Conservation (phyloP, 2,888 invertebrate species). For the Saturnia pavonia region DNA sequence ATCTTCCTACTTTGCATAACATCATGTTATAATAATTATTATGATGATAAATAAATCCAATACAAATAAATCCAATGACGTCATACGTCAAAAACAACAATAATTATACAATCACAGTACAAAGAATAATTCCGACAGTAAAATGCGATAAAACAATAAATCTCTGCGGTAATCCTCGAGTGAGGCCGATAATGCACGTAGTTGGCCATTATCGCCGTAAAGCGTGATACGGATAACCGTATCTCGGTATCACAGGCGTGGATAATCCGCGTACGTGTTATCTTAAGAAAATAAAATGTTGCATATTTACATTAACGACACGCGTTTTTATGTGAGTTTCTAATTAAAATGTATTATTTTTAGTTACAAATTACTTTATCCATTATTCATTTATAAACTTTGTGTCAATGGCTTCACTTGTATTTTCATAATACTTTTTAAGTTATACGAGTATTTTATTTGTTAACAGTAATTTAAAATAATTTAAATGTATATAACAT, state of each 20-base stretch:
- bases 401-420: neutral
- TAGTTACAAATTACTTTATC: conserved; percentile 22
- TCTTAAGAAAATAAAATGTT: conserved; percentile 30
- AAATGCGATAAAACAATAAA: conserved; percentile 64
- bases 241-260: conserved; percentile 37
- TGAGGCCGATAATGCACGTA: conserved; percentile 59
- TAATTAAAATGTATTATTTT: conserved; percentile 3
- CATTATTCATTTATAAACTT: neutral
- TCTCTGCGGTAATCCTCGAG: conserved; percentile 63
- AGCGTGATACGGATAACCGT: conserved; percentile 32
- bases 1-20: neutral
- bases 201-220: conserved; percentile 47
- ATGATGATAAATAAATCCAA: conserved; percentile 17
- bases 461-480: too few species aligned
- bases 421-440: too few species aligned
- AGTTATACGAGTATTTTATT: too few species aligned
- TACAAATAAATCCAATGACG: conserved; percentile 40
- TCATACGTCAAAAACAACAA: conserved; percentile 34
- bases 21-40: neutral
- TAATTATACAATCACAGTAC: conserved; percentile 29
- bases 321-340: conserved; percentile 28
- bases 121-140: conserved; percentile 56
- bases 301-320: conserved; percentile 40
- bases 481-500: too few species aligned
- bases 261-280: conserved; percentile 54